Evolutionary conservation across 2,797 vertebrate species (phyloP), one percentile per base, ranked within the genome.

Genomic region (Okamejei kenojei): DNA sequence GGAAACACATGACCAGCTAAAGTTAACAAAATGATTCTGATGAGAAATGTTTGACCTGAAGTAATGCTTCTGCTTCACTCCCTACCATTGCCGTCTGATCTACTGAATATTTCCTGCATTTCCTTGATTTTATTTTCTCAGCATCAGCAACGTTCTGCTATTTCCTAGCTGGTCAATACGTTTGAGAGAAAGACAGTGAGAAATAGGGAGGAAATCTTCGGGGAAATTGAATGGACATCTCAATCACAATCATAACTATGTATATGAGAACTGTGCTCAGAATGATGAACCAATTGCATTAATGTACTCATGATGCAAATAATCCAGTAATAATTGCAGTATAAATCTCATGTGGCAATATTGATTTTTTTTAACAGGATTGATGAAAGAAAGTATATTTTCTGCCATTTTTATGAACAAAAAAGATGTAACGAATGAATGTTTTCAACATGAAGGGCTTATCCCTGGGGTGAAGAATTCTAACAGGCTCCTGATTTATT

Each of bases 401-500:
- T 88, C 84, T 68, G n/a, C 7, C 61, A 35, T 88, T 68, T 68
- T 68, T 15, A 35, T 68, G 61, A 35, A 68, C 13, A 68, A 68
- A 68, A 88, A 88, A 35, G 84, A 88, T 21, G 63, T 32, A 65
- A 88, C 21, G 61, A 68, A 88, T 68, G 84, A 88, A 88, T n/a
- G 84, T 88, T 88, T 88, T 35, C n/a, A 88, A n/a, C 21, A 19
- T 73, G 61, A 68, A 35, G n/a, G 63, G 61, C 63, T 68, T 88
- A 35, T 88, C 84, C 63, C 84, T 68, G 7, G 63, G n/a, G 84
- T 68, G 84, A 68, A 68, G 29, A 68, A 32, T 9, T 88, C n/a
- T 68, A 88, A 88, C 32, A 68, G 84, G 84, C 84, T 88, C 7
- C 63, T 88, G 84, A 88, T 88, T 88, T 88, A 88, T 88, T 88